These are phyloP conservation scores for Drosophila arizonae DNA, from an alignment of 1,140 invertebrate species.

Conservation along the genomic window DNA sequence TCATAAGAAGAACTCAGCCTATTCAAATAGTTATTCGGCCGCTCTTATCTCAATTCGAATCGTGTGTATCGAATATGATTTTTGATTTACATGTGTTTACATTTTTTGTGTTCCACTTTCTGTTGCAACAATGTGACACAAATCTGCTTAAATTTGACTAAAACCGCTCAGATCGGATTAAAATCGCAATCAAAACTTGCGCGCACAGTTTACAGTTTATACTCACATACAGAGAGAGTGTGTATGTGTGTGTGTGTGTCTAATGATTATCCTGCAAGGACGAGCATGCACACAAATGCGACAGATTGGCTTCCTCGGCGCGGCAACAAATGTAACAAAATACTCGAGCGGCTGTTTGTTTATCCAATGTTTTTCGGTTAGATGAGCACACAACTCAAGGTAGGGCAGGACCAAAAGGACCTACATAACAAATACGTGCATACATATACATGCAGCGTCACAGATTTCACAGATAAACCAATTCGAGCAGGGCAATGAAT, in stretches of 20 bases:
- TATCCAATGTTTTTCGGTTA: constrained; percentile 83
- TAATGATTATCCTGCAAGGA: constrained; percentile 34
- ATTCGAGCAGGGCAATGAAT: constrained; percentile 83
- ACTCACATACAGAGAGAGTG: constrained; percentile 8
- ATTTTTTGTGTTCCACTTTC: constrained; percentile 64
- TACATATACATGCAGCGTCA: constrained; percentile 36
- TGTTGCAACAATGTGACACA: constrained; percentile 72
- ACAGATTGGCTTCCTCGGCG: constrained; percentile 64
- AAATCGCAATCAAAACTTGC: constrained; percentile 64
- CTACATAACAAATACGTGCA: constrained; percentile 8
- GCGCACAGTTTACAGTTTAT: constrained; percentile 72
- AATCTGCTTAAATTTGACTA: constrained; percentile 83
- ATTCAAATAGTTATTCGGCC: background rate
- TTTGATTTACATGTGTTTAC: constrained; percentile 79
- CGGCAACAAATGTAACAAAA: constrained; percentile 71
- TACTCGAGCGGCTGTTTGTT: constrained; percentile 80
- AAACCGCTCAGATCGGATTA: constrained; percentile 82
- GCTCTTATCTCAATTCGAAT: constrained; percentile 30
- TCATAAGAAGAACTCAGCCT: background rate
- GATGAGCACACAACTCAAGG: constrained; percentile 80
- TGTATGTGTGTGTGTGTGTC: background rate
- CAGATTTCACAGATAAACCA: constrained; percentile 83
- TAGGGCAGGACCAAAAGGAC: constrained; percentile 39
- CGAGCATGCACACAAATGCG: constrained; percentile 62
- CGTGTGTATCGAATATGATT: constrained; percentile 54